Evolutionary conservation across 2,113 vertebrate genomes (phyloP), one percentile per base, ranked within the genome.

Genomic region (Melanocharis versteri): DNA sequence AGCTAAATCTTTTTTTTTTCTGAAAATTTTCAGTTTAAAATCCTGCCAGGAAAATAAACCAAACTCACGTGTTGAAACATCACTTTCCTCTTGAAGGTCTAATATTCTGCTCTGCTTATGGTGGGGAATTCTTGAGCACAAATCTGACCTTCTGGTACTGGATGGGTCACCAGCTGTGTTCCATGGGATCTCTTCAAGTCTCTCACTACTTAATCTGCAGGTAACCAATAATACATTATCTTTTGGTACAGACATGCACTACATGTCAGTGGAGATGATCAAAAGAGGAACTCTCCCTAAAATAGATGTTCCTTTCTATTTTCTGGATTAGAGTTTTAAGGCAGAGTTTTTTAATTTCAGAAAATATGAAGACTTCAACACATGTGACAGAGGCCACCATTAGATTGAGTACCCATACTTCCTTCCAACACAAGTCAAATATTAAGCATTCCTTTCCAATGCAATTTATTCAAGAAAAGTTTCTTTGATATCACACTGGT

Each of bases 1-100:
- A 58, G 30, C 7, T 61, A 72, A 87, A 69, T 14, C 0, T 0
- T 1, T 31, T 1, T 31, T 44, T 81, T 33, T 30, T 7, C 21
- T 72, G 39, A 71, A 72, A 39, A 40, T 23, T 85, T 83, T 54
- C 44, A 61, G 18, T 47, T 72, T 16, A 88, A 94, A 94, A 75
- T 6, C 6, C 15, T 58, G 12, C 13, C 33, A 45, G 24, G 5
- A 18, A 54, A 66, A 70, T 24, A 44, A 76, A 53, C 8, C 17
- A 42, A 35, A 50, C 9, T 20, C 26, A 22, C 1, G 0, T 24
- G 11, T 64, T 23, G 42, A 72, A 76, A 35, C 13, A 62, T 30
- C 16, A 35, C 23, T 62, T 80, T 21, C 15, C 12, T 90, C 26
- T 30, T 40, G 23, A 84, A 82, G 8, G 21, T 65, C 27, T 27